Percentiles rank a stretch among this genome's conserved stretches.
phyloP scores from a whole-genome alignment of 2,888 invertebrate species.

The Gonocerus acuteangulatus region DNA sequence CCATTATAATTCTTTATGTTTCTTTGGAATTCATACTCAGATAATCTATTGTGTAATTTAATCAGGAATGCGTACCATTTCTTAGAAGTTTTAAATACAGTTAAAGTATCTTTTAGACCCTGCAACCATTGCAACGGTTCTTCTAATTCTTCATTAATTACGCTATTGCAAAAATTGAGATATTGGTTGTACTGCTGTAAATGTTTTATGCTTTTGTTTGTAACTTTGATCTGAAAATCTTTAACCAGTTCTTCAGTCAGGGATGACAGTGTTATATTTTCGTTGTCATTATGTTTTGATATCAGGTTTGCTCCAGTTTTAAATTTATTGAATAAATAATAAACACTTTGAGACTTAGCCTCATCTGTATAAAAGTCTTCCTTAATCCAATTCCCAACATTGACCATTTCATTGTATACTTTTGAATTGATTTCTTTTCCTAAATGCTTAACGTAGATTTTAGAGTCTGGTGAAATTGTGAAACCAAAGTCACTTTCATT shows the following conservation, averaged over 20 bases:
- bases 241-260: not conserved
- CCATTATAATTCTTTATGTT: not conserved
- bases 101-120: not conserved
- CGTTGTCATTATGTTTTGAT: not conserved
- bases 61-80: not conserved
- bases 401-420: not conserved
- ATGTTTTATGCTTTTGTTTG: not conserved
- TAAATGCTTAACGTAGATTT: not conserved
- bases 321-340: not conserved
- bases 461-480: conserved; percentile 6
- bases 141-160: not conserved
- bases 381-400: not conserved
- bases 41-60: not conserved
- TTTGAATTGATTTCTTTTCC: conserved; percentile 3
- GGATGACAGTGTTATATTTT: not conserved
- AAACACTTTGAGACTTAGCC: not conserved
- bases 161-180: not conserved
- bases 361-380: not conserved
- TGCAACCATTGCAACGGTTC: not conserved
- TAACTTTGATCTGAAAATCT: not conserved
- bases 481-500: conserved; percentile 1
- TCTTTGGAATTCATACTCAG: not conserved
- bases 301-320: not conserved
- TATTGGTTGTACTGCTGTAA: not conserved
- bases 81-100: not conserved